These are phyloP conservation scores for Anguilla pacifica DNA, from an alignment of 2,797 vertebrate species.

Conservation along the genomic window DNA sequence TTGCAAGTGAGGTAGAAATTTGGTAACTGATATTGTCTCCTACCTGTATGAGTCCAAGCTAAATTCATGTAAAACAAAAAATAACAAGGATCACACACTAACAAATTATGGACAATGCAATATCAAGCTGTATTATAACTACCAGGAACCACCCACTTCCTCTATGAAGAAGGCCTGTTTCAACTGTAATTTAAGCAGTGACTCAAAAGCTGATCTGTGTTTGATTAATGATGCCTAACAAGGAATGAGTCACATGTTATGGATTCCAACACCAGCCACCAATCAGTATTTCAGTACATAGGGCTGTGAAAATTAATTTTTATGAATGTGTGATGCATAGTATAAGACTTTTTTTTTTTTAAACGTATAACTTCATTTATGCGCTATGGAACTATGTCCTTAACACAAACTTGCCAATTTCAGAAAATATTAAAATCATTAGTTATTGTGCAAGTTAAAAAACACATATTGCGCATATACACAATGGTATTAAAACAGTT, in stretches of 20 bases:
- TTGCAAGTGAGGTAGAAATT: not conserved
- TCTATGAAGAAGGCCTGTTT: conserved; percentile 12
- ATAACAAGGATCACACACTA: conserved; percentile 15
- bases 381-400: not conserved
- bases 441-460: not conserved
- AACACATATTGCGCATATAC: not conserved
- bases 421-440: not conserved
- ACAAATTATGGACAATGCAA: not conserved
- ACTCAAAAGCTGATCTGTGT: not conserved
- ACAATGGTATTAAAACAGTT: conserved; percentile 23
- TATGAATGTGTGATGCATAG: not conserved
- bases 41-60: not conserved
- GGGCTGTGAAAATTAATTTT: conserved; percentile 36
- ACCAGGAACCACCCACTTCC: not conserved
- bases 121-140: not conserved
- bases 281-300: not conserved
- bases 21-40: not conserved
- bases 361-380: no score
- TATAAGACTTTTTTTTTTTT: not conserved
- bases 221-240: not conserved
- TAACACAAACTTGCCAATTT: not conserved
- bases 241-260: not conserved
- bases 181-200: not conserved
- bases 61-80: conserved; percentile 11
- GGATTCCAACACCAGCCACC: not conserved